Conservation (phyloP, 2,888 invertebrate species). For the Tillus elongatus region DNA sequence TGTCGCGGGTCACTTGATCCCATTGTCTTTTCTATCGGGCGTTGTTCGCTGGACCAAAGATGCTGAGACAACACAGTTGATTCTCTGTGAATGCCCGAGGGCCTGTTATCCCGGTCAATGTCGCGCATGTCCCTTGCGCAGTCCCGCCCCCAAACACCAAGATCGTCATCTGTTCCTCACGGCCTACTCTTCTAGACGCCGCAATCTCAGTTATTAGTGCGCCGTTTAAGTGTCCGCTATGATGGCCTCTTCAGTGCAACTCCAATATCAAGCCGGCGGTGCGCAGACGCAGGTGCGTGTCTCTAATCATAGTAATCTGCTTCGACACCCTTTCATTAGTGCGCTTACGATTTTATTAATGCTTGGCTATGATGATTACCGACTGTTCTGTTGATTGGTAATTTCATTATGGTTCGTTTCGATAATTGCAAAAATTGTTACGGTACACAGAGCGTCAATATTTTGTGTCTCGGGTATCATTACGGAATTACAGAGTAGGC, state of each 20-base stretch:
- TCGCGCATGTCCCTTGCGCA: conserved; percentile 36
- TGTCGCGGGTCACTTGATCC: no score
- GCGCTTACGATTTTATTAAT: conserved; percentile 36
- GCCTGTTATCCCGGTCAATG: no score
- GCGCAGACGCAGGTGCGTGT: conserved; percentile 42
- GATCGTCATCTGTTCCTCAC: conserved; percentile 36
- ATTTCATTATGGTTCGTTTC: conserved; percentile 14
- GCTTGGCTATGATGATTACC: conserved; percentile 22
- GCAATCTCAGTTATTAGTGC: conserved; percentile 43
- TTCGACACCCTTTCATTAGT: conserved; percentile 38
- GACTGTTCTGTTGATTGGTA: conserved; percentile 19
- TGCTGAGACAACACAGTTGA: no score
- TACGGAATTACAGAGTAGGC: no score
- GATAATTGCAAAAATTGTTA: conserved; percentile 13
- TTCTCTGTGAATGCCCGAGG: conserved; percentile 16
- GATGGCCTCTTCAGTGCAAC: conserved; percentile 37
- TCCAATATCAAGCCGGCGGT: conserved; percentile 34
- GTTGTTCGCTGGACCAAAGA: no score
- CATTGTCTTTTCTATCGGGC: no score
- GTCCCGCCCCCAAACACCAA: conserved; percentile 33
- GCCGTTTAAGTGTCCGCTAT: conserved; percentile 37
- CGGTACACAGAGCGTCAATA: neutral
- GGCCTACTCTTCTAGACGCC: conserved; percentile 25
- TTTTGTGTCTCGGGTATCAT: conserved; percentile 4
- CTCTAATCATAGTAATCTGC: conserved; percentile 37